Evolutionary conservation across 2,797 vertebrate species (phyloP), one percentile per base, ranked within the genome.

Genomic region (Chrosomus eos): DNA sequence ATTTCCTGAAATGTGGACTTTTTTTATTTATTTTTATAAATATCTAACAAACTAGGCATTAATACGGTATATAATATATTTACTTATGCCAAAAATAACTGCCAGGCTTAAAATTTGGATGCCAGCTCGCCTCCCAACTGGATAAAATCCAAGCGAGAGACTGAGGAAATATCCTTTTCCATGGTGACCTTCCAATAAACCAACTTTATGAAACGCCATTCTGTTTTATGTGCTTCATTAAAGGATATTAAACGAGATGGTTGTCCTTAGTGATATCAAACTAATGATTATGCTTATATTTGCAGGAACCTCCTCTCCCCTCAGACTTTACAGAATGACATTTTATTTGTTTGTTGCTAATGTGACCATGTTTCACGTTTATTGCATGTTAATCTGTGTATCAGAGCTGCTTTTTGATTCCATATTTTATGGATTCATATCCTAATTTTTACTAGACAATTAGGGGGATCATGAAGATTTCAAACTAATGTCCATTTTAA

Each of bases 211-310:
- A 83, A 66, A 64, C 16, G 11, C 23, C 60, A 36, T 83, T 83
- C 31, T 51, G 58, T 83, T 83, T 75, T 53, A 82, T 53, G 71
- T 75, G 43, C 81, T 83, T 83, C 43, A 83, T 75, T 83, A 75
- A 75, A 66, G 71, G 14, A 48, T 73, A 73, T 73, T 73, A 60
- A 62, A 82, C 58, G 38, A 83, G 71, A 19, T 75, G 40, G 40
- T 48, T 83, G 71, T 66, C 81, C 72, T 75, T 53, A 53, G 73
- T 68, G 64, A 76, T 76, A 83, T 83, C 48, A 67, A 26, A 67
- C 33, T 31, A 75, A 83, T 53, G 82, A 48, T 68, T 76, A 16
- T 68, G 53, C n/a, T 72, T 71, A 45, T 40, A 71, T 81, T 72
- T 43, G 33, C 33, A 43, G 31, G 53, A 66, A 64, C 68, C 36